Conservation (phyloP, 2,113 vertebrate genomes). For the Brachyhypopomus gauderio region DNA sequence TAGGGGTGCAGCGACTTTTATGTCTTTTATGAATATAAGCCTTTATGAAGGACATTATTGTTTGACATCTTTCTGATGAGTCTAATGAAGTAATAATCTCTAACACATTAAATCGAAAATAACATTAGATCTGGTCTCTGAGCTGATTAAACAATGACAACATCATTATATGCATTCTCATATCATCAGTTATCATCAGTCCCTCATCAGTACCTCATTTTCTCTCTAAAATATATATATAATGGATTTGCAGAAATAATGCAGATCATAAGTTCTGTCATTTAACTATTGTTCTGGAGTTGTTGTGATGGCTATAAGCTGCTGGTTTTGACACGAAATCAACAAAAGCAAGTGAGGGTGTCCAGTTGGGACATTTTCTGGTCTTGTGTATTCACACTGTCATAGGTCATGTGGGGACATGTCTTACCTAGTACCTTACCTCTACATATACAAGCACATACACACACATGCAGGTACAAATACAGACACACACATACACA, state of each 20-base stretch:
- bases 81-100: background rate
- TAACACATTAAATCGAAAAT: background rate
- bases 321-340: too few species aligned
- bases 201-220: background rate
- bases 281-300: too few species aligned
- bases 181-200: background rate
- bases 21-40: too few species aligned
- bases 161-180: background rate
- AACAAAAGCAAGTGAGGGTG: too few species aligned
- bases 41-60: too few species aligned
- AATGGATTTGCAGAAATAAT: too few species aligned
- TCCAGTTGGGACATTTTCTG: background rate
- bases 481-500: constrained; percentile 30
- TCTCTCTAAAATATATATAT: too few species aligned
- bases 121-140: background rate
- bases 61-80: too few species aligned
- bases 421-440: background rate
- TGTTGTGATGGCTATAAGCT: too few species aligned
- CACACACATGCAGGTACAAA: background rate
- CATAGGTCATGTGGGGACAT: constrained; percentile 13
- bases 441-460: background rate
- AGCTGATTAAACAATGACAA: background rate
- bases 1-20: too few species aligned
- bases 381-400: background rate
- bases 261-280: too few species aligned